Evolutionary conservation across 2,113 vertebrate genomes (phyloP).

Genomic region (Dromiciops gliroides): DNA sequence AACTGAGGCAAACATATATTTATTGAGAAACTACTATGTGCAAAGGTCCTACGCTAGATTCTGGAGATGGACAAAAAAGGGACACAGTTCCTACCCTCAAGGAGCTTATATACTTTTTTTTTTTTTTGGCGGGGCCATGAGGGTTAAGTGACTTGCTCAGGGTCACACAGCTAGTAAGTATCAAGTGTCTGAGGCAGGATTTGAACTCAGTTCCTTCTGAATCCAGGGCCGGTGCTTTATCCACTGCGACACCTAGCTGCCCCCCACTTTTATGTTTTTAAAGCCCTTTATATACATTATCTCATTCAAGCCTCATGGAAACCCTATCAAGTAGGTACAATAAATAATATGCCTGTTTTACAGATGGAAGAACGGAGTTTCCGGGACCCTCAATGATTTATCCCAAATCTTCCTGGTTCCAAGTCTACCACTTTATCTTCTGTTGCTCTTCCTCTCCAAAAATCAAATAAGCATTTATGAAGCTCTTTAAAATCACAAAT

Average conservation of each 20-base stretch:
- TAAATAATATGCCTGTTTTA: not conserved
- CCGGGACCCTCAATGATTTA: not conserved
- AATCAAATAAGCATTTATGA: not conserved
- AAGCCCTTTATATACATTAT: not conserved
- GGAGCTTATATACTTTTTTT: too few relatives aligned
- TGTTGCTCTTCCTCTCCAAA: not conserved
- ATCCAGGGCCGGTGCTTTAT: too few relatives aligned
- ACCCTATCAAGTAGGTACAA: not conserved
- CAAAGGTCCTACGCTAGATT: not conserved
- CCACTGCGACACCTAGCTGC: too few relatives aligned
- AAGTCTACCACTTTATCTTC: not conserved
- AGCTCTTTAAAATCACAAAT: not conserved
- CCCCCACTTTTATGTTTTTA: not conserved
- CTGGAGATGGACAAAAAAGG: not conserved
- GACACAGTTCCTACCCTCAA: not conserved
- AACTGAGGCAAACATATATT: not conserved
- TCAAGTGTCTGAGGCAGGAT: too few relatives aligned
- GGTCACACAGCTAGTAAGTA: too few relatives aligned
- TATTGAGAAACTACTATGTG: not conserved
- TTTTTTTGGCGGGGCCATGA: too few relatives aligned
- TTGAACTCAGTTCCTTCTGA: too few relatives aligned
- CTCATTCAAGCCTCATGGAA: not conserved
- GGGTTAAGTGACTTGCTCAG: too few relatives aligned
- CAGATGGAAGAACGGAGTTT: not conserved
- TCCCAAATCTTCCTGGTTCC: not conserved